Base-by-base conservation (phyloP, 2,888 invertebrate genomes). In the Hypomecis punctinalis region DNA sequence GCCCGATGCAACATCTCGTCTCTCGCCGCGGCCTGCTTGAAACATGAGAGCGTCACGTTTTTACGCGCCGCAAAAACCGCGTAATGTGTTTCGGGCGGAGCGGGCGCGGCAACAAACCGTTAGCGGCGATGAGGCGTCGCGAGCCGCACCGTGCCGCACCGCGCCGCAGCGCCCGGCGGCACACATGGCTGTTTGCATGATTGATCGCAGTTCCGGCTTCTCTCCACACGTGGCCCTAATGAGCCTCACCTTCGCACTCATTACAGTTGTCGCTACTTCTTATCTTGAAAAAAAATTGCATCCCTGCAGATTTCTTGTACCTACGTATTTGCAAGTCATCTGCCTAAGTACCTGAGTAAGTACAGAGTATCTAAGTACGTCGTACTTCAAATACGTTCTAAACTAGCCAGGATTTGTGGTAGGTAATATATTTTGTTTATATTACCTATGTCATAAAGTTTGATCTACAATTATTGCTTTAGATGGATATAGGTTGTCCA, bases 101-200 rank as follows among this genome's bases (percentile, higher is more conserved):
- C 61, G 61, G 59, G 37, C 35, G 65, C 56, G 63, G 46, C 76
- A 83, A 84, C 84, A 84, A 83, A 84, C 85, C 85, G 84, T 85
- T 78, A 83, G 59, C 65, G 74, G 73, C 77, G 70, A 61, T 75
- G 81, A 77, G 76, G 70, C 76, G 74, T 53, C 54, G 46, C 68
- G 69, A 58, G 66, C 73, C 67, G 49, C 65, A 61, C 63, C 53
- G 62, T 67, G 69, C 70, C 58, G 67, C 68, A 60, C 68, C 63
- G 61, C 65, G 67, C 65, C 2, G 37, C 13, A 1, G 39, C 39
- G 7, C 39, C 7, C 3, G 3, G 70, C 70, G 53, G 56, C 64
- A 43, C 63, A 36, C 57, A 43, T 52, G 6, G 36, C 55, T 48
- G 6, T 13, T n/a, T 67, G 66, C 62, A 62, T 70, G 73, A 72